Conservation (phyloP, 2,888 invertebrate genomes). For the Drosophila peninsularis region DNA sequence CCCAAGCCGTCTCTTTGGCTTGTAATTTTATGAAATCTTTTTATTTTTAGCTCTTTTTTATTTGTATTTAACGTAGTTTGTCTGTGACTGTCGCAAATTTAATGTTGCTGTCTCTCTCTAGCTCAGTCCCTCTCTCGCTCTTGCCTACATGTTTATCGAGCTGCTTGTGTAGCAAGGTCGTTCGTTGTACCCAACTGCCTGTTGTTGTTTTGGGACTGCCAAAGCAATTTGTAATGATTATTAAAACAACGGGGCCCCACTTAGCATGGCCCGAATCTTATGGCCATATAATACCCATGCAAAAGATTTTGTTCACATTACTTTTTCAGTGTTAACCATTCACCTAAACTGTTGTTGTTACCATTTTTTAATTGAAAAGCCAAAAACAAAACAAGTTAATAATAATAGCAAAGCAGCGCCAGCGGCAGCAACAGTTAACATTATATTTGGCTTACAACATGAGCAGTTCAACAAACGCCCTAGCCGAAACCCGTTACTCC, state of each 20-base stretch:
- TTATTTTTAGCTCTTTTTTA: constrained; percentile 22
- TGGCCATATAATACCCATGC: constrained; percentile 53
- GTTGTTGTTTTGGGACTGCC: constrained; percentile 22
- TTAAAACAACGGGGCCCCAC: constrained; percentile 72
- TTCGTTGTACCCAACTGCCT: constrained; percentile 66
- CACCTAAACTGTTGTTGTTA: constrained; percentile 71
- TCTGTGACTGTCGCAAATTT: constrained; percentile 54
- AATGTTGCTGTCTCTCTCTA: constrained; percentile 5
- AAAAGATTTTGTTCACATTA: constrained; percentile 46
- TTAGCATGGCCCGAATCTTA: constrained; percentile 51
- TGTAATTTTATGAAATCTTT: constrained; percentile 64
- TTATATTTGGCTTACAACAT: constrained; percentile 74
- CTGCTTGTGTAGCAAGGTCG: constrained; percentile 77
- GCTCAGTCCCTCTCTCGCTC: constrained; percentile 18
- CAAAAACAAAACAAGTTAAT: constrained; percentile 35
- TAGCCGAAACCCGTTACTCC: constrained; percentile 10
- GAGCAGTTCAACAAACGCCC: constrained; percentile 42
- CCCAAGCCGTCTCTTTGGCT: constrained; percentile 45
- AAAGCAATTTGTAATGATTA: constrained; percentile 80
- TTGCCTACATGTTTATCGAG: constrained; percentile 56
- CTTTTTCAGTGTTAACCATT: constrained; percentile 61
- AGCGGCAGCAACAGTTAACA: constrained; percentile 30
- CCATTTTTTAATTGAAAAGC: constrained; percentile 73
- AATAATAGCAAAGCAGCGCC: constrained; percentile 55
- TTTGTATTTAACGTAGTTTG: constrained; percentile 24